Evolutionary conservation across 2,888 invertebrate genomes (phyloP), one percentile per base, ranked within the genome.

Genomic region (Aelia acuminata): DNA sequence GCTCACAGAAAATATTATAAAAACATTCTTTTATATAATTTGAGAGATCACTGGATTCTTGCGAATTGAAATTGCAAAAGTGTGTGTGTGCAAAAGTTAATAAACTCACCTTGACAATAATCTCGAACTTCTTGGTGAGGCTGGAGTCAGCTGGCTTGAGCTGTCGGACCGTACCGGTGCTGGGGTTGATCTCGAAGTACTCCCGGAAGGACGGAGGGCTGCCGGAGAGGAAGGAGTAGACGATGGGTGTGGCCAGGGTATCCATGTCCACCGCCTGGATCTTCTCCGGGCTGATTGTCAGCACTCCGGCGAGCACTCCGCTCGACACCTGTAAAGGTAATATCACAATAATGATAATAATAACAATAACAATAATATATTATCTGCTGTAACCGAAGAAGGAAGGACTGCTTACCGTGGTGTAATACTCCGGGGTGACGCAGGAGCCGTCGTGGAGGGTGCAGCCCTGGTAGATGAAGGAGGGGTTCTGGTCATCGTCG

Each of bases 251-350:
- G 91, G 97, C 96, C 84, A 98, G 94, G 0, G 97, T 97, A 91
- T 98, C 98, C 95, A 97, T 96, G 92, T 98, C 98, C 0, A 97
- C 95, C 0, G 98, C 98, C 93, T 97, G 96, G 89, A 98, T 97
- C 92, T 97, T 96, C 92, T 97, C 97, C 0, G 98, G 98, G 50
- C 95, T 94, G 35, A 98, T 95, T 89, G 96, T 95, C 39, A 98
- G 94, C 43, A 97, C 95, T 1, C 97, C 98, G 85, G 97, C 95
- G 90, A 97, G 93, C 0, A 96, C 95, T 1, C 97, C 97, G 91
- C 96, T 96, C 89, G 95, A 96, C 39, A 97, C 96, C 96, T 96
- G 91, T 43, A 91, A 7, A 31, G 35, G 4, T 7, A 8, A 50
- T 22, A 50, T 18, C 31, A 63, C 5, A 57, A 57, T 26, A n/a